phyloP scores from a whole-genome alignment of 2,797 vertebrate species.

The Rousettus madagascariensis region DNA sequence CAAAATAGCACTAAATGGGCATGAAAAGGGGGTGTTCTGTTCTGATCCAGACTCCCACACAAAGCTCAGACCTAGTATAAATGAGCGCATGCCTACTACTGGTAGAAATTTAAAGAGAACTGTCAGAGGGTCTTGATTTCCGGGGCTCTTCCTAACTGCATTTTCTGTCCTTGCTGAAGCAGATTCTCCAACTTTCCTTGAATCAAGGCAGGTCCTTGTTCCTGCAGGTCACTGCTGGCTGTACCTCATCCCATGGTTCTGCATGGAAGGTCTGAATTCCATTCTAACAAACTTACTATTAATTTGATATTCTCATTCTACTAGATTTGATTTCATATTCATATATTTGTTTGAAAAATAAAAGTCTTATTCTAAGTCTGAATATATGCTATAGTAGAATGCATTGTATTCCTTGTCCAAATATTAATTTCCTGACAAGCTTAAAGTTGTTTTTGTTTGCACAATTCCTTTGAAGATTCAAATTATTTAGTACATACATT shows the following conservation, averaged over 20 bases:
- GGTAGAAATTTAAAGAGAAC: background rate
- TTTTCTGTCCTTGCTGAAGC: background rate
- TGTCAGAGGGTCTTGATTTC: background rate
- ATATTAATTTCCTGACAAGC: conserved; percentile 39
- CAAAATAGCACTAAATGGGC: background rate
- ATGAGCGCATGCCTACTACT: background rate
- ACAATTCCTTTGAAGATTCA: conserved; percentile 39
- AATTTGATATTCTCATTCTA: background rate
- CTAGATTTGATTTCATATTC: background rate
- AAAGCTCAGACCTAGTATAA: background rate
- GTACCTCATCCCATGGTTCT: background rate
- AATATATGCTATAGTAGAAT: background rate
- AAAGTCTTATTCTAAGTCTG: conserved; percentile 35
- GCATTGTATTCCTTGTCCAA: background rate
- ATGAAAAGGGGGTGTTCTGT: background rate
- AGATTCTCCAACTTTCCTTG: background rate
- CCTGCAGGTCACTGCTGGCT: background rate
- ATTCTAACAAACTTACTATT: background rate
- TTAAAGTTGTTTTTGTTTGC: conserved; percentile 27
- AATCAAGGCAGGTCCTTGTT: background rate
- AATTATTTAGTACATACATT: conserved; percentile 33
- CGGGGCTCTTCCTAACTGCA: background rate
- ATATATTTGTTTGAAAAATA: conserved; percentile 24
- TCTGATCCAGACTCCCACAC: background rate
- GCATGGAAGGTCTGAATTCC: background rate